Conservation (phyloP, 30 jellyfish, hydroid and myxozoan genomes). For the Morbakka virulenta region DNA sequence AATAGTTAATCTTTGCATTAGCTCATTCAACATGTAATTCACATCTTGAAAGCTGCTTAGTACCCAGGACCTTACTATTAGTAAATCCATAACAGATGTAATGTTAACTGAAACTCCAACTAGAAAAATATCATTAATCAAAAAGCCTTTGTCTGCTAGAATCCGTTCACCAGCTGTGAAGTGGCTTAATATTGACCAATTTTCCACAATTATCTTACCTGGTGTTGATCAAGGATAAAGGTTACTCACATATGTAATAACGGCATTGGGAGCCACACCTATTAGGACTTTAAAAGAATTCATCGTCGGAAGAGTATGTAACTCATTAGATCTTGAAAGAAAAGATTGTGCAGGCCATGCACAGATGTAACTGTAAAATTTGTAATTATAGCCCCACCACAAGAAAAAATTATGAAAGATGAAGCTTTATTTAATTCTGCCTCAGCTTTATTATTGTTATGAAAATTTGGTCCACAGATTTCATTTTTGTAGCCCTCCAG, state of each 20-base stretch:
- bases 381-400: conserved; percentile 37
- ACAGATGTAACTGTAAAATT: conserved; percentile 6
- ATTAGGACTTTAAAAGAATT: conserved; percentile 6
- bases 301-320: conserved; percentile 8
- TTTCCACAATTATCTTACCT: conserved; percentile 5
- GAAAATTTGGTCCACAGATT: conserved; percentile 17
- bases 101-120: conserved; percentile 15
- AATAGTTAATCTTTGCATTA: conserved; percentile 12
- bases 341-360: too few species aligned
- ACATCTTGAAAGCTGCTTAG: conserved; percentile 21
- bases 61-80: not conserved
- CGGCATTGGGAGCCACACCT: conserved; percentile 51
- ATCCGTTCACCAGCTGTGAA: conserved; percentile 29
- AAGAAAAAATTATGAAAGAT: conserved; percentile 19
- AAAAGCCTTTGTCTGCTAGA: conserved; percentile 38
- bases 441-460: conserved; percentile 23
- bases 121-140: conserved; percentile 26
- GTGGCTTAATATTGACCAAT: not conserved
- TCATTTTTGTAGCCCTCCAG: conserved; percentile 1
- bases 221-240: conserved; percentile 4
- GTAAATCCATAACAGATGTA: conserved; percentile 20
- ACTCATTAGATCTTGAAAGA: too few species aligned
- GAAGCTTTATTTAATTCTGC: conserved; percentile 33
- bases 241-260: conserved; percentile 8
- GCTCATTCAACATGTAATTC: conserved; percentile 34